Base-by-base conservation (phyloP, 2,113 vertebrate genomes). In the Ancistrus triradiatus region DNA sequence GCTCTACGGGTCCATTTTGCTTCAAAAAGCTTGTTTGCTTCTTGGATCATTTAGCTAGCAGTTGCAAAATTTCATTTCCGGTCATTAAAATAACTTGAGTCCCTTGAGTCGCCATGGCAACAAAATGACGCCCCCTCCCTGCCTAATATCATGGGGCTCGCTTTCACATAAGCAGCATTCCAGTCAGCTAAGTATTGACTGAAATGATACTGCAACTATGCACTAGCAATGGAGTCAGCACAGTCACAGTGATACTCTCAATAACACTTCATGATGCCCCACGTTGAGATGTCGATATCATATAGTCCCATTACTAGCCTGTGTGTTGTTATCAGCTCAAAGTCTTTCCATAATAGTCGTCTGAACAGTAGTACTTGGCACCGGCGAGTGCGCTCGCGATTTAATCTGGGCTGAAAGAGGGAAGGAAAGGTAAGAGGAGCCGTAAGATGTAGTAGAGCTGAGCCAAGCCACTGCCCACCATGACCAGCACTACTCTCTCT, bases 321-420 rank as follows among this genome's bases (percentile, higher is more conserved):
- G 35, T 37, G n/a, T n/a, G n/a, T 37, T 8, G 35, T 37, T 37
- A 37, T 37, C 35, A 37, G 35, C 14, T 37, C 4, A 37, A 33
- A 4, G 2, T 37, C 35, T 37, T n/a, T n/a, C n/a, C 47, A 24
- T 14, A 7, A 27, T 25, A 50, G 22, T 22, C 7, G 1, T 11
- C 19, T 22, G 4, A 24, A 48, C 3, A 6, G 22, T 13, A 15
- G 13, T 21, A 8, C 19, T 11, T 9, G 4, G 46, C 21, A 25
- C 9, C 6, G 9, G 2, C 15, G 9, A 47, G 50, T 5, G 7
- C 19, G 48, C 62, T 19, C 14, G 14, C 25, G 52, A 68, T 72
- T 56, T 51, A 63, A 67, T 63, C 59, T 62, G 31, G n/a, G 15
- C 47, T 53, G 35, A 43, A 60, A 61, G 19, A 65, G 42, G 10